Base-by-base conservation (phyloP, 2,888 invertebrate species). In the Mactromeris polynyma region DNA sequence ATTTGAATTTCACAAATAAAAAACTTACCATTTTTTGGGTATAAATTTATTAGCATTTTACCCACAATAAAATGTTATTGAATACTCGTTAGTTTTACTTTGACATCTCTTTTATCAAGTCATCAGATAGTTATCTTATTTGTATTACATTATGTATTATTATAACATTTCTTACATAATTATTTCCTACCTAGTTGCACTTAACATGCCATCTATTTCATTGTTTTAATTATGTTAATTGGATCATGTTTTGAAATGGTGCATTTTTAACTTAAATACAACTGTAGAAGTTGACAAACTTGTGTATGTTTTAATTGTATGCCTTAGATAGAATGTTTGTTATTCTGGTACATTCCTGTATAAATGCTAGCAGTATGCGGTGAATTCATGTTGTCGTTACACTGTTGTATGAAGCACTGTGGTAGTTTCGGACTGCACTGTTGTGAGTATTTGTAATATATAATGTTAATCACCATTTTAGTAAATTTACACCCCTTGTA, bases 291-390 rank as follows among this genome's bases (percentile, higher is more conserved):
- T 58, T n/a, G 26, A 7, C 58, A 58, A 7, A 19, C 1, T 14
- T 58, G 7, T 26, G 2, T n/a, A 58, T 21, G 58, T 58, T 58
- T 14, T 58, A 58, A 6, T 58, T 64, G 3, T 26, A 26, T 4
- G 46, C 46, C 46, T 46, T 46, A 46, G 46, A 46, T 46, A 17
- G 46, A 26, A 64, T 26, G 58, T 64, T 64, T 64, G 3, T 64
- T 64, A 64, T 26, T 64, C 58, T 64, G 58, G 58, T n/a, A 64
- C 58, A 64, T 64, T 64, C 58, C 58, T 26, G 58, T 64, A 26
- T 6, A 26, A 46, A 4, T 46, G 46, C 46, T 46, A 46, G 46
- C 46, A 46, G 14, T 46, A 46, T 9, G 46, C 46, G 11, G 46
- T 46, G 14, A 17, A 9, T 46, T 46, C 46, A 46, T 46, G 46